Evolutionary conservation across 2,888 invertebrate species (phyloP).

Genomic region (Sericinus montela): DNA sequence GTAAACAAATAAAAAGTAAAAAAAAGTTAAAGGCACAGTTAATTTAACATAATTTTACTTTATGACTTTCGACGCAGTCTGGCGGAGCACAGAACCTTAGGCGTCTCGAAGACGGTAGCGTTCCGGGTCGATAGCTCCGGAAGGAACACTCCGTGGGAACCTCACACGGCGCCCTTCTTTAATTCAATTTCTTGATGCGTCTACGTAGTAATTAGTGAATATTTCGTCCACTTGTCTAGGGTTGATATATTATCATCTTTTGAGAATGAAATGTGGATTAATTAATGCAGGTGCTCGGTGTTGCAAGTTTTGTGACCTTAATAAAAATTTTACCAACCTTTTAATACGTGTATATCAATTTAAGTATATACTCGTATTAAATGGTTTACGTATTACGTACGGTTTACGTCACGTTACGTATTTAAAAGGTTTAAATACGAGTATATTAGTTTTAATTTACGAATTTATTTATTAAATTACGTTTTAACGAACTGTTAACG

Average conservation of each 20-base stretch:
- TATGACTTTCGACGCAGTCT: neutral
- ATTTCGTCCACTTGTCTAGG: constrained; percentile 14
- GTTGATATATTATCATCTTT: constrained; percentile 6
- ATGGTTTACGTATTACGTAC: no score
- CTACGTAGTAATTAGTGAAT: constrained; percentile 28
- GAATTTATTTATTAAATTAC: no score
- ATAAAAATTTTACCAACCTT: no score
- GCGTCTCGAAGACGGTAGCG: constrained; percentile 58
- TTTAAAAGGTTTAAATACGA: no score
- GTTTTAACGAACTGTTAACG: no score
- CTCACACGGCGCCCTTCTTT: constrained; percentile 38
- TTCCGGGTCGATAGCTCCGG: constrained; percentile 72
- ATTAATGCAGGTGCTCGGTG: constrained; percentile 3
- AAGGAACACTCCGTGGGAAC: constrained; percentile 73
- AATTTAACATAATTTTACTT: constrained; percentile 1
- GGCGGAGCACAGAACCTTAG: constrained; percentile 10
- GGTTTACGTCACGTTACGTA: no score
- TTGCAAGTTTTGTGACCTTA: no score
- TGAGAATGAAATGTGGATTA: neutral
- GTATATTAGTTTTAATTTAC: no score
- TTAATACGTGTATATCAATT: no score
- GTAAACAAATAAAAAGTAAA: no score
- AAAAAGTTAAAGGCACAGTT: no score
- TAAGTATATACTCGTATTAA: no score
- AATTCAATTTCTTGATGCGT: constrained; percentile 51